Conservation (phyloP, 2,797 vertebrate species). For the Coregonus suidteri region DNA sequence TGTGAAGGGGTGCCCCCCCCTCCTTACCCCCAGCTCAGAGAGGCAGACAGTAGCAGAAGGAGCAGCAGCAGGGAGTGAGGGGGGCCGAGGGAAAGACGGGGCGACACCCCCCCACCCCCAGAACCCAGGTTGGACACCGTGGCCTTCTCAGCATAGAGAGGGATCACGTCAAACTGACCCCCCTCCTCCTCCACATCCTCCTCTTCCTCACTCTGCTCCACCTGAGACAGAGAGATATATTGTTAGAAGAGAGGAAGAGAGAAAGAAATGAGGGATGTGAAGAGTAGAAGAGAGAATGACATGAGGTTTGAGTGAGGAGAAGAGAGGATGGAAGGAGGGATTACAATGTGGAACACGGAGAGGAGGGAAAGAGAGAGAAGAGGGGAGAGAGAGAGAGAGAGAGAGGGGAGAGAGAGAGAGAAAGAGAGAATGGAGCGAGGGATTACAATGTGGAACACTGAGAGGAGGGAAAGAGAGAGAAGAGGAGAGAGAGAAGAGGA, state of each 20-base stretch:
- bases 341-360: too few relatives aligned
- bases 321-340: constrained; percentile 24
- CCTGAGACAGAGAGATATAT: constrained; percentile 53
- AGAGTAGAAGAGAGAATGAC: constrained; percentile 16
- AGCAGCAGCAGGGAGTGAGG: constrained; percentile 50
- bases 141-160: constrained; percentile 73
- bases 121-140: constrained; percentile 75
- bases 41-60: constrained; percentile 46
- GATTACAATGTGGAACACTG: too few relatives aligned
- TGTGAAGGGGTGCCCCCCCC: not conserved
- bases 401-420: constrained; percentile 48
- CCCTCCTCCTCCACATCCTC: constrained; percentile 52
- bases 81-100: constrained; percentile 21
- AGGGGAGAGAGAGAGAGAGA: constrained; percentile 39
- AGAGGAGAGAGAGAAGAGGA: constrained; percentile 19
- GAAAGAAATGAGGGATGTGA: not conserved
- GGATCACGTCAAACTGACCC: constrained; percentile 72
- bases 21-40: constrained; percentile 62
- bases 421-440: constrained; percentile 38
- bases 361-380: constrained; percentile 20
- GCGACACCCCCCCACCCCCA: constrained; percentile 49
- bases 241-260: not conserved
- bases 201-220: constrained; percentile 65
- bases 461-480: constrained; percentile 12
- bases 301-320: not conserved